Evolutionary conservation across 2,888 invertebrate species (phyloP).

Genomic region (Clistopyga incitator): DNA sequence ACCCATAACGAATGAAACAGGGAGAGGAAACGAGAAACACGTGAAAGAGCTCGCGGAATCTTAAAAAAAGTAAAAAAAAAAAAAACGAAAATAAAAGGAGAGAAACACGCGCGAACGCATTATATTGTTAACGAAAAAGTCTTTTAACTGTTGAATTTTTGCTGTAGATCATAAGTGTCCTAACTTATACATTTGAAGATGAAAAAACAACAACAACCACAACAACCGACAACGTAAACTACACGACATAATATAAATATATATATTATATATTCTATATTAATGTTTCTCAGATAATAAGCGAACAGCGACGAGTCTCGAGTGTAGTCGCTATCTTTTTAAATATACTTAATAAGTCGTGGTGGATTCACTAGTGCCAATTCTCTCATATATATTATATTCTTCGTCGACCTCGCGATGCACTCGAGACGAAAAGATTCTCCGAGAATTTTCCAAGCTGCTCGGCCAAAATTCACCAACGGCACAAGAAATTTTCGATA

Average conservation of each 20-base stretch:
- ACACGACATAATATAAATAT: constrained; percentile 49
- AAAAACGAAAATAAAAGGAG: too few relatives aligned
- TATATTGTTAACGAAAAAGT: constrained; percentile 74
- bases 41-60: constrained; percentile 24
- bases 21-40: constrained; percentile 12
- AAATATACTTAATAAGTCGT: constrained; percentile 67
- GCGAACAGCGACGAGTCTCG: constrained; percentile 61
- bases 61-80: constrained; percentile 22
- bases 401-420: constrained; percentile 62
- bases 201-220: constrained; percentile 37
- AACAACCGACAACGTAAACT: constrained; percentile 54
- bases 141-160: constrained; percentile 83
- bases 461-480: background rate
- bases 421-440: constrained; percentile 56
- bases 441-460: constrained; percentile 44
- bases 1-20: constrained; percentile 33
- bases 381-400: constrained; percentile 64
- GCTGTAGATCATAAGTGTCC: constrained; percentile 82
- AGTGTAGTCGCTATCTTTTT: constrained; percentile 68
- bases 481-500: background rate
- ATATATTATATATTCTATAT: constrained; percentile 81
- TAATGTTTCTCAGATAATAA: constrained; percentile 81
- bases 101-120: constrained; percentile 53
- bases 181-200: constrained; percentile 79
- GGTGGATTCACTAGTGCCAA: constrained; percentile 71